phyloP scores from a whole-genome alignment of 2,888 invertebrate species.

The Apomyelois bistriatella region DNA sequence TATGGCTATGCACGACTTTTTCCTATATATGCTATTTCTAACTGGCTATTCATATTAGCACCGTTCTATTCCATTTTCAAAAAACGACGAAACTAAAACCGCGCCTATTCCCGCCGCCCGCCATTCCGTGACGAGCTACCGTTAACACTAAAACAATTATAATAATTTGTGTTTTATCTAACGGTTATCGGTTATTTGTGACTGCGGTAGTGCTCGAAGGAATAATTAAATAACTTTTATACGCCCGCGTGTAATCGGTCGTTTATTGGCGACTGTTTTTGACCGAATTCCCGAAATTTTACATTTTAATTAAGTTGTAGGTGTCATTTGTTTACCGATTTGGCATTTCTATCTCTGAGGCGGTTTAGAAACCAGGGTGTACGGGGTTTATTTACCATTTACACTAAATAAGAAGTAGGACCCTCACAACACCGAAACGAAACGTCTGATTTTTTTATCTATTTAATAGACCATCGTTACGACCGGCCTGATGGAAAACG shows the following conservation, averaged over 20 bases:
- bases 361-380: no score
- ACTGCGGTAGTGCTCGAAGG: slow-evolving; percentile 10
- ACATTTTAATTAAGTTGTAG: background rate
- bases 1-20: no score
- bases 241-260: slow-evolving; percentile 32
- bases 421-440: no score
- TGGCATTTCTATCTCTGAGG: no score
- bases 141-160: slow-evolving; percentile 44
- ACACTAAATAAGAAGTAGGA: no score
- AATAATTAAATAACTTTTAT: slow-evolving; percentile 40
- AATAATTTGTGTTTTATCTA: slow-evolving; percentile 45
- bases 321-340: no score
- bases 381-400: no score
- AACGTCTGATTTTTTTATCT: no score
- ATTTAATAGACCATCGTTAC: no score
- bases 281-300: background rate
- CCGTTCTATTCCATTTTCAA: background rate
- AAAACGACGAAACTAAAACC: background rate
- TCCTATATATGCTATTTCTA: no score
- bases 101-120: slow-evolving; percentile 8
- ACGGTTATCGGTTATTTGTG: slow-evolving; percentile 38
- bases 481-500: no score
- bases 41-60: background rate
- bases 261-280: slow-evolving; percentile 16
- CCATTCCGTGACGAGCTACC: slow-evolving; percentile 31